Percentiles rank a stretch among this genome's conserved stretches.
These are phyloP conservation scores for Hylia prasina DNA, from an alignment of 2,113 vertebrate genomes.

Conservation along the genomic window DNA sequence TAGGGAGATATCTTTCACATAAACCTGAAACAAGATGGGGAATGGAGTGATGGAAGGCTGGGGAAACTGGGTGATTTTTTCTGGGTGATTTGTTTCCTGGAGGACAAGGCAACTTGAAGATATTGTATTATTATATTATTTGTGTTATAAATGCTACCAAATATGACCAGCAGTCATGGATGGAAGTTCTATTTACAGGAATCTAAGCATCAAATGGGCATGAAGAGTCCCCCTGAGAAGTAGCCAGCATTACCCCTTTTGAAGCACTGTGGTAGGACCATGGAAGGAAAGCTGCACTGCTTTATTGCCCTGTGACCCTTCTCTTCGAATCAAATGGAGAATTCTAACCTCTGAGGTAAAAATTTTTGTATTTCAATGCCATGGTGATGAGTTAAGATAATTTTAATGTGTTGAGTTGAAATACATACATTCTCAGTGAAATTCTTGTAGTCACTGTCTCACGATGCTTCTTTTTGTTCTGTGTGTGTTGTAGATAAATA, in stretches of 20 bases:
- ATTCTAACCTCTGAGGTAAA: neutral
- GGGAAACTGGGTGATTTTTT: neutral
- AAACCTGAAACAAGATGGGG: neutral
- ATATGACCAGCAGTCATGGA: neutral
- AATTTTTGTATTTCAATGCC: neutral
- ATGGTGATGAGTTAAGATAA: rapidly evolving
- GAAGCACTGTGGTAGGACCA: neutral
- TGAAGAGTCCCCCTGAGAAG: neutral
- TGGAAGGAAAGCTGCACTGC: neutral
- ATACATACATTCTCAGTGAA: neutral
- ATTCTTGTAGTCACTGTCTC: neutral
- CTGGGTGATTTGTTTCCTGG: neutral
- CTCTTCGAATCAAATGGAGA: neutral
- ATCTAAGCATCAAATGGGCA: neutral
- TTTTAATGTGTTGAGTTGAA: neutral
- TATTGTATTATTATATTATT: neutral
- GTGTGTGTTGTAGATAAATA: neutral
- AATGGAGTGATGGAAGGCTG: neutral
- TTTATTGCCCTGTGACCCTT: neutral
- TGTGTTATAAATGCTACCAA: neutral
- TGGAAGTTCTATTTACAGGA: neutral
- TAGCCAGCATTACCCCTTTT: rapidly evolving
- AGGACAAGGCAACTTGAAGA: neutral
- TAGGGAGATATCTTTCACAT: neutral
- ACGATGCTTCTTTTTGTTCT: neutral